Percentiles rank a stretch among this genome's conserved stretches.
Evolutionary conservation across 2,113 vertebrate species (phyloP).

Genomic region (Nothoprocta perdicaria): DNA sequence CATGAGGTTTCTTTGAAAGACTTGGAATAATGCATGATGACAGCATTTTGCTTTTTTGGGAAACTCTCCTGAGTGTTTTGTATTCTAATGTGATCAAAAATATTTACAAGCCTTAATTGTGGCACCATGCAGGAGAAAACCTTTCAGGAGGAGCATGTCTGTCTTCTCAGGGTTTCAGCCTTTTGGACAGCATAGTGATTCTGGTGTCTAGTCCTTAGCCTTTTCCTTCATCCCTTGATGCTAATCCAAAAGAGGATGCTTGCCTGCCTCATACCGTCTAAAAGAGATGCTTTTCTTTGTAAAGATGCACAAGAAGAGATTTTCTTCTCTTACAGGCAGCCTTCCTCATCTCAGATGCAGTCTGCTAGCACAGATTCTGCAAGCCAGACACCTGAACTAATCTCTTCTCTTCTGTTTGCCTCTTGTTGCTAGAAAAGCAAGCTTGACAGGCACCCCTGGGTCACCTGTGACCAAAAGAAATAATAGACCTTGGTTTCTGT

Average conservation of each 20-base stretch:
- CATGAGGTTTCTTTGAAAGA: not conserved
- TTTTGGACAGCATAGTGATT: not conserved
- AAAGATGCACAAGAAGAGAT: not conserved
- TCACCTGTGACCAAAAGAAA: not conserved
- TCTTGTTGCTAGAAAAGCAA: slow-evolving; percentile 32
- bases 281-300: not conserved
- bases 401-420: slow-evolving; percentile 5
- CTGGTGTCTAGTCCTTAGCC: not conserved
- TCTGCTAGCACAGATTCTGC: slow-evolving; percentile 18
- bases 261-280: not conserved
- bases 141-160: not conserved
- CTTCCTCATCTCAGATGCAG: not conserved
- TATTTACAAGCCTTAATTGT: not conserved
- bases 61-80: not conserved
- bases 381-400: slow-evolving; percentile 26
- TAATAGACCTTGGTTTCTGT: not conserved
- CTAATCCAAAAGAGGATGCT: not conserved
- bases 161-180: not conserved
- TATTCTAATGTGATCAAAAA: not conserved
- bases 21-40: not conserved
- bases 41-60: not conserved
- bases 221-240: not conserved
- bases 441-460: not conserved
- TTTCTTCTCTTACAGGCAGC: not conserved
- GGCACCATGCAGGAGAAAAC: not conserved